Evolutionary conservation across 2,888 invertebrate species (phyloP), one percentile per base, ranked within the genome.

Genomic region (Bruchidius siliquastri): DNA sequence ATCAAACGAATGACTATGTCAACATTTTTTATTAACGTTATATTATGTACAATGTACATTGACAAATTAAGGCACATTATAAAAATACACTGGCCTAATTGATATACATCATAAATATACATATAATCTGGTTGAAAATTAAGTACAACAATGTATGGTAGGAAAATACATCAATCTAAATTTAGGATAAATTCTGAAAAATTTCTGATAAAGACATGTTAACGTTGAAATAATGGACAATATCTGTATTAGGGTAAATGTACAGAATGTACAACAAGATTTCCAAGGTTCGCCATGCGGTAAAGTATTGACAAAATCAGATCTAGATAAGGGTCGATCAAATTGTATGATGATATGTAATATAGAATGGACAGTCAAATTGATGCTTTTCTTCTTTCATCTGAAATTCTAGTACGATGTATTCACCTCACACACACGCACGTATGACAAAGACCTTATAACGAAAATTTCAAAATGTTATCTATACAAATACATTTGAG

Each of bases 1-100:
- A n/a, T 49, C 0, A 49, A 49, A 49, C 49, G 13, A 49, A 13
- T 49, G 49, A 13, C 13, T 30, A 30, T 49, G 18, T 49, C 69
- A 74, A 74, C 74, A 74, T 74, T 72, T 66, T 74, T 74, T 74
- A 74, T 80, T 79, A 80, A 80, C 78, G 76, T 76, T 75, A 21
- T 71, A 70, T 72, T 79, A 77, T 80, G 76, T 80, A 75, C 78
- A 79, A n/a, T n/a, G n/a, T n/a, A n/a, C n/a, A n/a, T n/a, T 75
- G 78, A 74, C 77, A 79, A 80, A 80, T 80, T 80, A 80, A 80
- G 80, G 80, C 80, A 80, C 80, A 75, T 80, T 80, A 80, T 80
- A 80, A 80, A 80, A 79, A 80, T 79, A 80, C 77, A 80, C 80
- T 80, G 80, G 80, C 80, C 80, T 80, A 80, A 71, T 74, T 71